A percentile compares a stretch with the other conserved stretches of the same genome.
Evolutionary conservation across 2,888 invertebrate genomes (phyloP).

Genomic region (Erynnis tages): DNA sequence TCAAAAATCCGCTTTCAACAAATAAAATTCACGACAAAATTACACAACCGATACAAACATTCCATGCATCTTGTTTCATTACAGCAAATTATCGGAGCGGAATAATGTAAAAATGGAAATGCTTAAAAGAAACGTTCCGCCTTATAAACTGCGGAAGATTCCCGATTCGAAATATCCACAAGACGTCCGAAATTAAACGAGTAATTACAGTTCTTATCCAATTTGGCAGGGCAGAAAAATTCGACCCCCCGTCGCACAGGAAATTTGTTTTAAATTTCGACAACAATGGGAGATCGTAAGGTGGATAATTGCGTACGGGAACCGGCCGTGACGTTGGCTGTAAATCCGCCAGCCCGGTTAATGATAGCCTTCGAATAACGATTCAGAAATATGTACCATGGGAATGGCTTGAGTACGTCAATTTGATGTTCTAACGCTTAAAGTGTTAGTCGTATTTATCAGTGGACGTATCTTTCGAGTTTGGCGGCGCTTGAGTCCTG

Average conservation of each 20-base stretch:
- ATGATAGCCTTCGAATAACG: slow-evolving; percentile 65
- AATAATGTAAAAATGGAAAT: slow-evolving; percentile 29
- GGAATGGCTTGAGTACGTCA: neutral
- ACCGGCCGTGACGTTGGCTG: slow-evolving; percentile 68
- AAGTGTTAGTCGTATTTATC: neutral
- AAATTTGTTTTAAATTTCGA: slow-evolving; percentile 81
- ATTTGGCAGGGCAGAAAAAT: slow-evolving; percentile 78
- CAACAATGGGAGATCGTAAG: slow-evolving; percentile 78
- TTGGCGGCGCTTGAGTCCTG: too few species aligned
- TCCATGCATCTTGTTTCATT: slow-evolving; percentile 18
- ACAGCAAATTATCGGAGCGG: slow-evolving; percentile 23
- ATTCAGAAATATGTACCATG: slow-evolving; percentile 8
- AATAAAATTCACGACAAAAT: neutral
- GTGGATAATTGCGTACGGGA: slow-evolving; percentile 72
- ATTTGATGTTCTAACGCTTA: neutral
- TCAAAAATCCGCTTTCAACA: neutral
- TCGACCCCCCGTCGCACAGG: slow-evolving; percentile 75
- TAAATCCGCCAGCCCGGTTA: slow-evolving; percentile 73
- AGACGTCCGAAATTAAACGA: slow-evolving; percentile 60
- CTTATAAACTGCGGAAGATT: slow-evolving; percentile 59
- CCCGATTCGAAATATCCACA: slow-evolving; percentile 58
- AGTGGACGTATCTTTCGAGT: neutral
- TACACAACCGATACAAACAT: slow-evolving; percentile 8
- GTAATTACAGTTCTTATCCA: slow-evolving; percentile 80
- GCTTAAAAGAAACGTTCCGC: slow-evolving; percentile 48